These are phyloP conservation scores for Oeneis ivallda DNA, from an alignment of 2,888 invertebrate genomes.

Conservation along the genomic window DNA sequence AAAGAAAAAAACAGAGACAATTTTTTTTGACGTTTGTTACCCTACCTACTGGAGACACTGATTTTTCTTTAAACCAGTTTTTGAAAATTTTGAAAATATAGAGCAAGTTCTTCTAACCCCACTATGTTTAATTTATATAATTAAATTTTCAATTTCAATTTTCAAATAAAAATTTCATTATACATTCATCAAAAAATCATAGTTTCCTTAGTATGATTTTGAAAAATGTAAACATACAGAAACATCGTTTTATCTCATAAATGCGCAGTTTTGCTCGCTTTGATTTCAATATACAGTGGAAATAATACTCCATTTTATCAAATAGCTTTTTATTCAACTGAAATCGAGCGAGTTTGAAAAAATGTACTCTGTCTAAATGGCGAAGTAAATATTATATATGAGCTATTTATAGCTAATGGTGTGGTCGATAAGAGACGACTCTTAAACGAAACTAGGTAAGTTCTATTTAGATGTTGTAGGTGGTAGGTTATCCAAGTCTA, in stretches of 20 bases:
- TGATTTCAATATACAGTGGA: neutral
- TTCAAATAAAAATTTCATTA: too few relatives aligned
- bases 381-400: constrained; percentile 17
- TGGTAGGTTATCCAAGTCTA: too few relatives aligned
- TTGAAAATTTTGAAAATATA: too few relatives aligned
- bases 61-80: too few relatives aligned
- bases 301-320: constrained; percentile 2
- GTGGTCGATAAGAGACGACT: neutral
- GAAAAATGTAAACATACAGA: neutral
- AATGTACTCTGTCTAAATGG: constrained; percentile 6
- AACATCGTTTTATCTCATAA: neutral
- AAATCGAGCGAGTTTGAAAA: constrained; percentile 13
- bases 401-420: neutral
- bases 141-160: too few relatives aligned
- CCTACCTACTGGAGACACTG: too few relatives aligned
- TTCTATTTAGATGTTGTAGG: neutral
- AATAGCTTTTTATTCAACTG: constrained; percentile 4
- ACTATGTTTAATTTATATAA: too few relatives aligned
- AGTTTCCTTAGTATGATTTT: too few relatives aligned
- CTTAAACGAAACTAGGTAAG: constrained; percentile 1
- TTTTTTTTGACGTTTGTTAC: too few relatives aligned
- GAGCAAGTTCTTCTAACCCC: too few relatives aligned
- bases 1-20: too few relatives aligned
- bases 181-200: too few relatives aligned
- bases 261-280: neutral